These are phyloP conservation scores for Promerops cafer DNA, from an alignment of 2,113 vertebrate species.

Conservation along the genomic window DNA sequence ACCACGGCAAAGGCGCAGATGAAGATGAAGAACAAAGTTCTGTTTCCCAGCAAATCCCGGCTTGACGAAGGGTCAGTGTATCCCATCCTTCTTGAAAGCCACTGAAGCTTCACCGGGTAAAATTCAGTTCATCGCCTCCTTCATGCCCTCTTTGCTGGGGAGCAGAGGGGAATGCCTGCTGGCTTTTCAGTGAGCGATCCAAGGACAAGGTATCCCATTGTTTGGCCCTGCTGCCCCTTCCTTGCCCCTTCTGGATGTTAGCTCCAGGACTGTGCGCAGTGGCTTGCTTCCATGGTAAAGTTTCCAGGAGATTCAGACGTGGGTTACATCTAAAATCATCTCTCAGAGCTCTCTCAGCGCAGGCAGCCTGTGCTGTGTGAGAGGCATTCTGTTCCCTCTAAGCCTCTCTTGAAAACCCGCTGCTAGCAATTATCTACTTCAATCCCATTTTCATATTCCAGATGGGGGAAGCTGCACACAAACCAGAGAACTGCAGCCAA, in stretches of 20 bases:
- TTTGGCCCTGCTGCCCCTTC: constrained; percentile 21
- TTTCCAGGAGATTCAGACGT: constrained; percentile 61
- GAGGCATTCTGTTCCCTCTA: constrained; percentile 36
- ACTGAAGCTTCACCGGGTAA: background rate
- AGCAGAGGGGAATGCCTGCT: background rate
- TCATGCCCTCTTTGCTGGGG: constrained; percentile 30
- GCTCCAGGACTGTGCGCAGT: background rate
- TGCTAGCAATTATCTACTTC: constrained; percentile 61
- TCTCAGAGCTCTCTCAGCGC: background rate
- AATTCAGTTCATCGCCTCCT: constrained; percentile 64
- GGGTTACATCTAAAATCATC: constrained; percentile 55
- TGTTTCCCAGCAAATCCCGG: constrained; percentile 91
- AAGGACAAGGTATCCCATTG: constrained; percentile 56
- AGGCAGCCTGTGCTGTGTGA: constrained; percentile 31
- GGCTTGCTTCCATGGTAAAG: constrained; percentile 48
- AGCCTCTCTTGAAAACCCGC: constrained; percentile 34
- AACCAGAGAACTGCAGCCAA: constrained; percentile 44
- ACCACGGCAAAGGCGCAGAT: constrained; percentile 98
- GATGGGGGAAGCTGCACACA: constrained; percentile 65
- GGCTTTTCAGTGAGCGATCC: constrained; percentile 10
- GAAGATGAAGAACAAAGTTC: constrained; percentile 97
- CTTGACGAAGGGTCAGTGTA: constrained; percentile 89
- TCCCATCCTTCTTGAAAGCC: constrained; percentile 76
- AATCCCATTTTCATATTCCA: constrained; percentile 61
- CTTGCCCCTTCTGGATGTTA: background rate